Evolutionary conservation across 2,113 vertebrate genomes (phyloP).

Genomic region (Verasper variegatus): DNA sequence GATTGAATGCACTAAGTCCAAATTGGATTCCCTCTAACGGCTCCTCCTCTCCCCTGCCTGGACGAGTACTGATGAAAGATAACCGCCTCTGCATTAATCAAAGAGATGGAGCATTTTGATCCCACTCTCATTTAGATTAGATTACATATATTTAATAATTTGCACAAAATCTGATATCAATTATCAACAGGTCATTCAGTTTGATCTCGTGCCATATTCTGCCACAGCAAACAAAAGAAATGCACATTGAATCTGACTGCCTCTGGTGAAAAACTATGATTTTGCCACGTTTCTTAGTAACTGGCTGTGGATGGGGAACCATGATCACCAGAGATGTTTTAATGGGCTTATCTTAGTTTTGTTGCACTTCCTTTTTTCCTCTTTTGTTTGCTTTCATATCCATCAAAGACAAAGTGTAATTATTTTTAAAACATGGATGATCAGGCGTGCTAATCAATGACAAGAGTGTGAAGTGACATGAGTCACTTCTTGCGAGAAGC

Average conservation of each 20-base stretch:
- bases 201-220: slow-evolving; percentile 67
- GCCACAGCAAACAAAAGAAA: slow-evolving; percentile 25
- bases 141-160: slow-evolving; percentile 77
- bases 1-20: slow-evolving; percentile 76
- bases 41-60: slow-evolving; percentile 57
- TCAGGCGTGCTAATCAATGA: slow-evolving; percentile 51
- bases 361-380: slow-evolving; percentile 18
- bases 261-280: background rate
- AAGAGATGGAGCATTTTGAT: slow-evolving; percentile 79
- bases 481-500: slow-evolving; percentile 31
- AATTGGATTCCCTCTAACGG: slow-evolving; percentile 76
- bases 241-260: slow-evolving; percentile 10
- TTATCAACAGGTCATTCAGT: slow-evolving; percentile 74
- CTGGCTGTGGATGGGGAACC: background rate
- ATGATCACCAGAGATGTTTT: slow-evolving; percentile 1
- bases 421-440: slow-evolving; percentile 41
- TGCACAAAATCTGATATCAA: slow-evolving; percentile 72
- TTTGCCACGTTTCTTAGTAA: slow-evolving; percentile 33
- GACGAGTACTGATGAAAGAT: slow-evolving; percentile 78
- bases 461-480: slow-evolving; percentile 40
- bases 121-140: slow-evolving; percentile 77
- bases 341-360: slow-evolving; percentile 26
- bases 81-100: slow-evolving; percentile 79
- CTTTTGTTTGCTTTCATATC: slow-evolving; percentile 27
- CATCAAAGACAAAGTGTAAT: slow-evolving; percentile 18